Base-by-base conservation (phyloP, 2,113 vertebrate genomes). In the Murina feae region DNA sequence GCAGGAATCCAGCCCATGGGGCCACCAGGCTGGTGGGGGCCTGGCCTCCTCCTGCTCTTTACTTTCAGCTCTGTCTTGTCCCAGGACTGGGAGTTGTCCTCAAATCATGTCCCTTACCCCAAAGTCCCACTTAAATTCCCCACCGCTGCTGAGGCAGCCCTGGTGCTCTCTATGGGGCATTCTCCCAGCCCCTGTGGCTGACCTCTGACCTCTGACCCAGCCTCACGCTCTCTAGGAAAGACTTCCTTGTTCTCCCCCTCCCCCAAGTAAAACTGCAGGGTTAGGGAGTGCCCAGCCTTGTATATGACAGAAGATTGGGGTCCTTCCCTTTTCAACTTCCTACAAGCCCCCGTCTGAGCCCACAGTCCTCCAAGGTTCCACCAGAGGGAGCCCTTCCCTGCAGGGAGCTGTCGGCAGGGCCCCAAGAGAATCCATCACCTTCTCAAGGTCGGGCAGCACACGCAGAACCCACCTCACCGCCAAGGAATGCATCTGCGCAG, bases 141-240 rank as follows among this genome's bases (percentile, higher is more conserved):
- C 4, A 0, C 10, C 21, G 32, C 21, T 32, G 14, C 35, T 58
- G 11, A 21, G 35, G 5, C 42, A 51, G 35, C 30, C 37, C 18
- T 5, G 5, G 35, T 20, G 42, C 20, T 4, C 39, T 32, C 32
- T 18, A 49, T n/a, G 10, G 3, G 21, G 5, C 0, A 0, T 4
- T 23, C 51, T 49, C 47, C 17, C 16, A 10, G 5, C 20, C 9
- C 39, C 37, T 0, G 5, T 2, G 6, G 4, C 60, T 78, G 63
- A 16, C 32, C 35, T 28, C 49, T 32, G 83, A 58, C 66, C 39
- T 95, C 14, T 49, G 37, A n/a, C 74, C 6, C 11, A 12, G 65
- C 9, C 3, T 1, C 14, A 13, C 1, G 9, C 37, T 5, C 6
- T 9, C 42, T 18, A 6, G 58, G 7, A 32, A 32, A 51, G 21